Percentiles rank a stretch among this genome's conserved stretches.
Evolutionary conservation across 2,113 vertebrate species (phyloP).

Genomic region (Mobula hypostoma): DNA sequence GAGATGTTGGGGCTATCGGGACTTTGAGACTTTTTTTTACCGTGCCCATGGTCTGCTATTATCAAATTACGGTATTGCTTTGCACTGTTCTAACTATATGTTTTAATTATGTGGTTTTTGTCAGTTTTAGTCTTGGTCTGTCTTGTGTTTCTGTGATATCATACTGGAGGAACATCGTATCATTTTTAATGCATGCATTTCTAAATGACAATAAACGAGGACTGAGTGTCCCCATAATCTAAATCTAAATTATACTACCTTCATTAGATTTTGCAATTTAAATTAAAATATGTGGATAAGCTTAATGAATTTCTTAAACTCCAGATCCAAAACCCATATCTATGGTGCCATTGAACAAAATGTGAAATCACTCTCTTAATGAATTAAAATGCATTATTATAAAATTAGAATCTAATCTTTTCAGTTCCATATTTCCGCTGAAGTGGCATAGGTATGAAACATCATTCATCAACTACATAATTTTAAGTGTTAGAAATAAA

Average conservation of each 20-base stretch:
- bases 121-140: no score
- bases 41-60: no score
- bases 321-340: not conserved
- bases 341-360: not conserved
- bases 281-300: not conserved
- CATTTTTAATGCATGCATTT: no score
- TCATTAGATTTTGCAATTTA: not conserved
- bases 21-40: no score
- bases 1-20: no score
- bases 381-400: not conserved
- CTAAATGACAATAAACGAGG: no score
- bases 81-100: no score
- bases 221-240: no score
- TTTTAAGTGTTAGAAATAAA: not conserved
- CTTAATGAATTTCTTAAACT: not conserved
- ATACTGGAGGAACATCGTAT: no score
- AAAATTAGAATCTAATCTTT: not conserved
- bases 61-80: no score
- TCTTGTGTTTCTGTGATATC: no score
- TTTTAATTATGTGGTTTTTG: no score
- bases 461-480: not conserved
- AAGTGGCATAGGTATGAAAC: not conserved
- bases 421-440: not conserved
- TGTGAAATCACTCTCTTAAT: not conserved
- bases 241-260: not conserved